Conservation (phyloP, 2,113 vertebrate species). For the Genyomyrus donnyi region DNA sequence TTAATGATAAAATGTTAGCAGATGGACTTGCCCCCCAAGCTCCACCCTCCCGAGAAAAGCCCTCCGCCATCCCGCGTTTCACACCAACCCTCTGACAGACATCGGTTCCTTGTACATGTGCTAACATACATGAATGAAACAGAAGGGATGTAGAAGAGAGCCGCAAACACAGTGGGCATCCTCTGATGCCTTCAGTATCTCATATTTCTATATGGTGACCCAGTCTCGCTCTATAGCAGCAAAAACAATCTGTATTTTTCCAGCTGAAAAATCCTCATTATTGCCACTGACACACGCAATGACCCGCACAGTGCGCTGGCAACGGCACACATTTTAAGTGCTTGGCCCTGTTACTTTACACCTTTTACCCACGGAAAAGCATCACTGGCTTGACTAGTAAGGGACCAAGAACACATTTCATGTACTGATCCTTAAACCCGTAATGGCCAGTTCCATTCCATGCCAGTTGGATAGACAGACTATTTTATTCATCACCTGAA, state of each 20-base stretch:
- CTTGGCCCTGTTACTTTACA: neutral
- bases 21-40: neutral
- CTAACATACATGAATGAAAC: neutral
- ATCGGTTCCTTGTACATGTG: neutral
- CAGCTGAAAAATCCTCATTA: conserved; percentile 5
- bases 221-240: neutral
- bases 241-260: conserved; percentile 6
- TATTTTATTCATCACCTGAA: neutral
- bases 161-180: neutral
- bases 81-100: neutral
- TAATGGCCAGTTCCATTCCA: neutral
- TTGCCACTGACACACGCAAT: neutral
- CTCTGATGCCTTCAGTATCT: neutral
- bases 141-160: neutral
- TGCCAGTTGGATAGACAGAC: neutral
- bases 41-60: neutral
- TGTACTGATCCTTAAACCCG: neutral
- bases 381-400: neutral
- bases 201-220: neutral
- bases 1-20: neutral
- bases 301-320: neutral
- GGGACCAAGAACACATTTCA: neutral
- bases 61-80: neutral
- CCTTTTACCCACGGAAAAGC: neutral
- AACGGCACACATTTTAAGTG: neutral